phyloP scores from a whole-genome alignment of 2,888 invertebrate genomes.

The Dolichopus griseipennis region DNA sequence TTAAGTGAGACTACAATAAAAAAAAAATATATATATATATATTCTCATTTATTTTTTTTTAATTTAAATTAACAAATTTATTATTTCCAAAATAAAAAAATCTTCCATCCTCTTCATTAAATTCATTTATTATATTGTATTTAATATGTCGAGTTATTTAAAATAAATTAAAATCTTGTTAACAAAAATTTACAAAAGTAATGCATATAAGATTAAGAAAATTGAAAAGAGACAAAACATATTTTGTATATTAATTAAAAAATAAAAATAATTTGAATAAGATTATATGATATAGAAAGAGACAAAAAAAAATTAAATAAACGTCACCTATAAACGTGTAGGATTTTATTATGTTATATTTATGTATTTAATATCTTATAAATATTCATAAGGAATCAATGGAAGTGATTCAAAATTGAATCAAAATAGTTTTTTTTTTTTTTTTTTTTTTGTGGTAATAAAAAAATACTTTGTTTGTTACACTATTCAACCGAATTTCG shows the following conservation, averaged over 20 bases:
- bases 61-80: not conserved
- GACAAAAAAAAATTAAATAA: not conserved
- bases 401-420: not conserved
- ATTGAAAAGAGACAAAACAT: no score
- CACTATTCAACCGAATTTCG: no score
- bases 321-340: not conserved
- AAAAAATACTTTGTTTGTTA: no score
- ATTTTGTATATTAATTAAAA: no score
- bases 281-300: no score
- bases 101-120: not conserved
- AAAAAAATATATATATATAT: no score
- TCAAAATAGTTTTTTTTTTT: no score
- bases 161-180: constrained; percentile 4
- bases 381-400: constrained; percentile 4
- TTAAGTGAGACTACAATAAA: constrained; percentile 3
- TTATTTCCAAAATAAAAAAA: not conserved
- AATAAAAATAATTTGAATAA: no score
- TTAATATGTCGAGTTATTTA: not conserved
- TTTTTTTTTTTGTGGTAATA: no score
- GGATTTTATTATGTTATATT: constrained; percentile 3
- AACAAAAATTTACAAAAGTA: not conserved
- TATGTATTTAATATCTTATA: constrained; percentile 1
- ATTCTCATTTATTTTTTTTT: not conserved
- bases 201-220: no score
- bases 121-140: not conserved